These are phyloP conservation scores for Brachyptera putata DNA, from an alignment of 2,888 invertebrate genomes.

Conservation along the genomic window DNA sequence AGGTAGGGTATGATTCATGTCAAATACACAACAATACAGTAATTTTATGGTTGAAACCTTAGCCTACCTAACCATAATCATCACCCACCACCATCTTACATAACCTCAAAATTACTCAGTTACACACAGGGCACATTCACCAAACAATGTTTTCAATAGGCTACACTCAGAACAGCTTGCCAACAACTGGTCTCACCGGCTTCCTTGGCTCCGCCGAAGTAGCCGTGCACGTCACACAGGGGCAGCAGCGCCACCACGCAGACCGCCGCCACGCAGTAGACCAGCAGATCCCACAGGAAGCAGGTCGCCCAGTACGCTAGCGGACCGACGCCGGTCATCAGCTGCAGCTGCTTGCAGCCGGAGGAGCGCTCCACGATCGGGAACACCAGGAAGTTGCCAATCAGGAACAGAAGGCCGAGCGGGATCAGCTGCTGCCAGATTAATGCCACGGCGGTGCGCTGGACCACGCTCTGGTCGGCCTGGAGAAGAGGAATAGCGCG, in stretches of 20 bases:
- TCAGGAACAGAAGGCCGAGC: slow-evolving; percentile 42
- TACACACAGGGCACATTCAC: no score
- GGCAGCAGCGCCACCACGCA: slow-evolving; percentile 39
- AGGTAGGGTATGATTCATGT: no score
- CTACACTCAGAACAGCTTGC: no score
- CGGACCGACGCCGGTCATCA: slow-evolving; percentile 60
- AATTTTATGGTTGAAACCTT: no score
- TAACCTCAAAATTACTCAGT: no score
- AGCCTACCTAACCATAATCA: no score
- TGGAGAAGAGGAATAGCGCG: no score
- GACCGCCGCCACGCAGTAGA: slow-evolving; percentile 36
- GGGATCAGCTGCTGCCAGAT: neutral
- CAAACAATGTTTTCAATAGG: no score
- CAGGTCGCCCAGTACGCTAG: slow-evolving; percentile 60
- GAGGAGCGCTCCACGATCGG: slow-evolving; percentile 58
- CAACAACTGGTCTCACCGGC: no score
- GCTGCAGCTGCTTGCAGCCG: slow-evolving; percentile 62
- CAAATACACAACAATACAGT: no score
- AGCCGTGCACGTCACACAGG: slow-evolving; percentile 13
- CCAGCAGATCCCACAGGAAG: slow-evolving; percentile 53
- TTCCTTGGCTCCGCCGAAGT: neutral
- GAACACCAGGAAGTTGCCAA: slow-evolving; percentile 53
- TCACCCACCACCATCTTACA: no score
- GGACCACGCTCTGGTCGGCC: no score
- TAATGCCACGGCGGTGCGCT: neutral